Conservation (phyloP, 2,888 invertebrate genomes). For the Hedya salicella region DNA sequence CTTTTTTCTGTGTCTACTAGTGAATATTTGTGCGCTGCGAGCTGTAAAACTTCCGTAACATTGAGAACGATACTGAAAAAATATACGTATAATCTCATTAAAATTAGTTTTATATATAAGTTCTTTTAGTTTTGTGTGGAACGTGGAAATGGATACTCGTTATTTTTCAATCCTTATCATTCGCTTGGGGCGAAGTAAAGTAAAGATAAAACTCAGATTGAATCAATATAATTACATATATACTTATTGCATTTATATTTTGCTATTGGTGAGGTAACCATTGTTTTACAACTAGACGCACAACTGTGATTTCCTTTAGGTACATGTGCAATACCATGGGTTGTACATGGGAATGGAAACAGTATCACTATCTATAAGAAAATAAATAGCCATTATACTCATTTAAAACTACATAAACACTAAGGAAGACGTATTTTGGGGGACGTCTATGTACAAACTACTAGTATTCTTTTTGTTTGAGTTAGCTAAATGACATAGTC, state of each 20-base stretch:
- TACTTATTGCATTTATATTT: slow-evolving; percentile 6
- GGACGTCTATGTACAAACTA: slow-evolving; percentile 45
- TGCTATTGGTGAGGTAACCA: slow-evolving; percentile 41
- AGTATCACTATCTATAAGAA: not conserved
- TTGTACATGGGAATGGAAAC: not conserved
- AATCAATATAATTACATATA: not conserved
- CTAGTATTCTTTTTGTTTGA: slow-evolving; percentile 1
- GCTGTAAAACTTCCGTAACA: no score
- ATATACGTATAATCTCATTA: no score
- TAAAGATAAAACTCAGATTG: no score
- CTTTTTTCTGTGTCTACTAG: no score
- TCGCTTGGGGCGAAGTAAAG: no score
- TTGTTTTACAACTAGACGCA: slow-evolving; percentile 28
- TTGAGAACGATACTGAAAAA: no score
- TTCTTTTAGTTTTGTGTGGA: no score
- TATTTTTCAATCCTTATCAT: no score
- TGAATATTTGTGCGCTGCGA: no score
- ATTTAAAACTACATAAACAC: slow-evolving; percentile 47
- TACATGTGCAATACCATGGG: no score
- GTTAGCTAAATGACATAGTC: not conserved
- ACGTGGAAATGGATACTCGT: no score
- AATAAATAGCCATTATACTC: slow-evolving; percentile 1
- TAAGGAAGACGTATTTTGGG: slow-evolving; percentile 64
- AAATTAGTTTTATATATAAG: no score
- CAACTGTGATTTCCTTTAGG: not conserved